phyloP scores from a whole-genome alignment of 2,113 vertebrate genomes.

The Cardinalis cardinalis region DNA sequence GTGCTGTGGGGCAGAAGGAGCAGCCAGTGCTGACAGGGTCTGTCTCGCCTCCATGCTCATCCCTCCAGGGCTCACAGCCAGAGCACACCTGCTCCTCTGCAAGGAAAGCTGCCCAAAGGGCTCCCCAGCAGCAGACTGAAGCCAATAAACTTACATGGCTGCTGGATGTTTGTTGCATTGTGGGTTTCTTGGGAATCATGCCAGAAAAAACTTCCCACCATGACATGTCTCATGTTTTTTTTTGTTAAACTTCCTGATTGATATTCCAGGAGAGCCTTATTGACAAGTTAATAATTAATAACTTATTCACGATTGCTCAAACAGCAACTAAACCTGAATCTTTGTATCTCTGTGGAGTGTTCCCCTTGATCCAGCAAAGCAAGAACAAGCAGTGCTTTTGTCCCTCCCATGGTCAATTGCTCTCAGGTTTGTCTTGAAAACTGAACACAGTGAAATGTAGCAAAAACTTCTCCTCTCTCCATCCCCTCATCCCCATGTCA shows the following conservation, averaged over 20 bases:
- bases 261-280: not conserved
- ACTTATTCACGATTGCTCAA: not conserved
- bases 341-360: not conserved
- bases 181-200: not conserved
- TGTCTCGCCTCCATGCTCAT: accelerated
- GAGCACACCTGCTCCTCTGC: not conserved
- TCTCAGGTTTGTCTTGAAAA: not conserved
- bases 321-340: not conserved
- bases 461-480: not conserved
- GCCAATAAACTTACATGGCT: not conserved
- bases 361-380: not conserved
- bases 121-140: not conserved
- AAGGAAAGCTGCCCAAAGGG: not conserved
- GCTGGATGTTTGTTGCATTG: not conserved
- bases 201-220: not conserved
- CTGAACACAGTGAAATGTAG: not conserved
- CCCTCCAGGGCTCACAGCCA: not conserved
- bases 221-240: not conserved
- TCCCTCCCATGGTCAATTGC: not conserved
- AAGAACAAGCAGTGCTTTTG: not conserved
- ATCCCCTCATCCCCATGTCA: not conserved
- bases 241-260: not conserved
- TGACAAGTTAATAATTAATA: slow-evolving; percentile 2
- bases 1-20: not conserved
- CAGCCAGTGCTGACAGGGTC: not conserved